A percentile compares a stretch with the other conserved stretches of the same genome.
These are phyloP conservation scores for Platypus cylindrus DNA, from an alignment of 2,888 invertebrate genomes.

Conservation along the genomic window DNA sequence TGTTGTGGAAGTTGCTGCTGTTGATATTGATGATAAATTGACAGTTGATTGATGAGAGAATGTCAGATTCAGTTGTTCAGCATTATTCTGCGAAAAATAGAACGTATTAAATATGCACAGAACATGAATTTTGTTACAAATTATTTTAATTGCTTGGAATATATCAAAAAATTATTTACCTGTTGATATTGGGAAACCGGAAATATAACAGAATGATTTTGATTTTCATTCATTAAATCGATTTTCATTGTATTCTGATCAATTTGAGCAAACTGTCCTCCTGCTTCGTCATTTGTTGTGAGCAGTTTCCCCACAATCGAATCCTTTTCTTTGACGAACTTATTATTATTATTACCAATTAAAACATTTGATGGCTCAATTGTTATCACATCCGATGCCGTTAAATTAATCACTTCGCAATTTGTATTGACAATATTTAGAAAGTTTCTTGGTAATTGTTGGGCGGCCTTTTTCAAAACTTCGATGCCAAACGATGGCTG, in stretches of 20 bases:
- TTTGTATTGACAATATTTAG: conserved; percentile 29
- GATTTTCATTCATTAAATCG: conserved; percentile 24
- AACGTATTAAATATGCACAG: too few relatives aligned
- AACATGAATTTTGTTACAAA: too few relatives aligned
- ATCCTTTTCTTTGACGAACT: conserved; percentile 6
- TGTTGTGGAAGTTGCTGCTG: not conserved
- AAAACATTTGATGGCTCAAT: conserved; percentile 14
- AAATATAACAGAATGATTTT: conserved; percentile 24
- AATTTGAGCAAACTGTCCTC: too few relatives aligned
- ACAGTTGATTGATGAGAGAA: not conserved
- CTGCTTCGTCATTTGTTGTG: conserved; percentile 2
- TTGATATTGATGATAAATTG: conserved; percentile 11
- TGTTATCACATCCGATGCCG: conserved; percentile 27
- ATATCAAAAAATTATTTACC: conserved; percentile 20
- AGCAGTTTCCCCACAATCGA: not conserved
- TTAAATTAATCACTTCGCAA: conserved; percentile 30
- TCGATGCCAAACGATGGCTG: too few relatives aligned
- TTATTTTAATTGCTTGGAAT: too few relatives aligned
- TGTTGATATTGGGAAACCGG: conserved; percentile 22
- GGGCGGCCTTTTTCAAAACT: conserved; percentile 22
- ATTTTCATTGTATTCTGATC: conserved; percentile 26
- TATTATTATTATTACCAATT: conserved; percentile 9
- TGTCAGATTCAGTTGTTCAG: not conserved
- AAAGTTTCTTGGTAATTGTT: conserved; percentile 24
- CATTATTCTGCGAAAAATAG: too few relatives aligned